These are phyloP conservation scores for Spisula subtruncata DNA, from an alignment of 2,888 invertebrate species.

Conservation along the genomic window DNA sequence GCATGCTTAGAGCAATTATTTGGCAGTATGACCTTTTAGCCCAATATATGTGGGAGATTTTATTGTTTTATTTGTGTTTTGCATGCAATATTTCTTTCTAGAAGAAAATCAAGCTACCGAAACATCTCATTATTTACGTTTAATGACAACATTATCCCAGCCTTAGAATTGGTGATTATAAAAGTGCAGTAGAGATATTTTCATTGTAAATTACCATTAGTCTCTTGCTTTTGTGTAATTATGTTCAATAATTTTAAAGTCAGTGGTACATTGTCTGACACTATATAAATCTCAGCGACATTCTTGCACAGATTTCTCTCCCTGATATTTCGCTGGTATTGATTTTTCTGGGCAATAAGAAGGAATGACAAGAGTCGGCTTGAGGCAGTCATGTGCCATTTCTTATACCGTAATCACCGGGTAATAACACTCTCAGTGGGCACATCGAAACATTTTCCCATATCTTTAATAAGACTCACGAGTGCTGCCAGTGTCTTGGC, in stretches of 20 bases:
- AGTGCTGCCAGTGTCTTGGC: conserved; percentile 19
- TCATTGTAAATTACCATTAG: conserved; percentile 33
- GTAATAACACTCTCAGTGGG: conserved; percentile 43
- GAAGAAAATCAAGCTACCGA: background rate
- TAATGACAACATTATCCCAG: background rate
- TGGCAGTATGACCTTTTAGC: too few relatives aligned
- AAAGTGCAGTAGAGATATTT: conserved; percentile 5
- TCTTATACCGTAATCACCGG: conserved; percentile 44
- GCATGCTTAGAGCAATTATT: too few relatives aligned
- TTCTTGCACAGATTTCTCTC: conserved; percentile 46
- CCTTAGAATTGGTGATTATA: conserved; percentile 2
- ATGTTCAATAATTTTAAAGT: conserved; percentile 37
- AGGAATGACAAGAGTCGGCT: conserved; percentile 35
- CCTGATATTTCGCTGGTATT: conserved; percentile 24
- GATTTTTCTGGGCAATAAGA: conserved; percentile 44
- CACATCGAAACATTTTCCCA: conserved; percentile 35
- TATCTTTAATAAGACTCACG: conserved; percentile 29
- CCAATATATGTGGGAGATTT: too few relatives aligned
- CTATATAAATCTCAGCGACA: conserved; percentile 51
- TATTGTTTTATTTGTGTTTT: background rate
- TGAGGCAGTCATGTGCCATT: conserved; percentile 41
- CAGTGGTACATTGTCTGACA: conserved; percentile 10
- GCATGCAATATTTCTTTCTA: background rate
- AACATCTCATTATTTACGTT: background rate
- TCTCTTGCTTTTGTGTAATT: conserved; percentile 39